Conservation (phyloP, 2,113 vertebrate genomes). For the Toxotes jaculatrix region DNA sequence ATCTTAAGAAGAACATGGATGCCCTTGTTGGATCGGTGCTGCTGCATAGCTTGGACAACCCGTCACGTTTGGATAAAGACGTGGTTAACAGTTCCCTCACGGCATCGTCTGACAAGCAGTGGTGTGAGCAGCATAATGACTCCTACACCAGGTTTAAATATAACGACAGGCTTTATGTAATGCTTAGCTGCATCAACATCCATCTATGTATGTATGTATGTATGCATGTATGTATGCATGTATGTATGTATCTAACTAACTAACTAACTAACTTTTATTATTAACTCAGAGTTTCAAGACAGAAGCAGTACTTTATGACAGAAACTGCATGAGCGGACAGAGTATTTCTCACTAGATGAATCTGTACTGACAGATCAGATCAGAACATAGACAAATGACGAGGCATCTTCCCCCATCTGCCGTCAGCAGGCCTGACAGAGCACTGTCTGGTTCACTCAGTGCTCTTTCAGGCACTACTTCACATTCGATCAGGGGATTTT, state of each 20-base stretch:
- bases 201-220: not conserved
- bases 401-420: slow-evolving; percentile 40
- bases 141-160: slow-evolving; percentile 51
- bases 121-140: slow-evolving; percentile 30
- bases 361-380: slow-evolving; percentile 65
- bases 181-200: not conserved
- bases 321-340: slow-evolving; percentile 2
- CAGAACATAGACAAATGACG: slow-evolving; percentile 59
- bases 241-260: not conserved
- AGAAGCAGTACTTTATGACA: slow-evolving; percentile 2
- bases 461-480: slow-evolving; percentile 45
- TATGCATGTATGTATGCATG: not conserved
- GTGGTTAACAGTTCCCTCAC: slow-evolving; percentile 57
- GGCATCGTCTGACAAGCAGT: slow-evolving; percentile 43
- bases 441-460: slow-evolving; percentile 48
- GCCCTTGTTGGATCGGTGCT: slow-evolving; percentile 65
- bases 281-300: not conserved
- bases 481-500: slow-evolving; percentile 55
- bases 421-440: slow-evolving; percentile 50
- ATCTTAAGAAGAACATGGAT: slow-evolving; percentile 65
- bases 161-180: slow-evolving; percentile 42
- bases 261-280: not conserved
- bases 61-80: slow-evolving; percentile 49
- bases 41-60: slow-evolving; percentile 36
- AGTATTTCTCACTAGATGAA: slow-evolving; percentile 37